Evolutionary conservation across 2,797 vertebrate species (phyloP).

Genomic region (Notoglanidium macrostoma): DNA sequence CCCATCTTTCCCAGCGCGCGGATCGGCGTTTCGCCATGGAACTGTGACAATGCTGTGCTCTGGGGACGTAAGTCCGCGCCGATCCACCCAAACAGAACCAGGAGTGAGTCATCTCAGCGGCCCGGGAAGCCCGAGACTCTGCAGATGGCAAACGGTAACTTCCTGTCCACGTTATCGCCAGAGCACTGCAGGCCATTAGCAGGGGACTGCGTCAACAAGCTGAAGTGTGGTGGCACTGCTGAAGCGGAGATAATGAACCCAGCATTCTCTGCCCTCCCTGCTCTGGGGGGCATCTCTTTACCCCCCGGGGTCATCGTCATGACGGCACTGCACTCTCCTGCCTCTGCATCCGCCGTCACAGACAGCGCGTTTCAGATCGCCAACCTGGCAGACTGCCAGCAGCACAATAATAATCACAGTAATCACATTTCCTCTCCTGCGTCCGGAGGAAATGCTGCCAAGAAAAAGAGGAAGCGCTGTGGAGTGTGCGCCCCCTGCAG

Average conservation of each 20-base stretch:
- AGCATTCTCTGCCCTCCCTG: conserved; percentile 94
- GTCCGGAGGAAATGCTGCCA: conserved; percentile 91
- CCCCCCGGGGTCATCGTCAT: conserved; percentile 99
- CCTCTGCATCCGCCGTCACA: conserved; percentile 94
- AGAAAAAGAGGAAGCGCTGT: conserved; percentile 99
- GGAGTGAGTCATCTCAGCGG: conserved; percentile 92
- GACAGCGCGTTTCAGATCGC: conserved; percentile 99
- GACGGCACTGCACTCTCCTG: conserved; percentile 98
- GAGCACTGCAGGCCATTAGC: conserved; percentile 97
- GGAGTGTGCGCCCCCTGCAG: conserved; percentile 98
- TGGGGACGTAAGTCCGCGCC: conserved; percentile 85
- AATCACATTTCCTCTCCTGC: conserved; percentile 77
- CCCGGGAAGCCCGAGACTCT: conserved; percentile 91
- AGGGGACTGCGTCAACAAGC: conserved; percentile 98
- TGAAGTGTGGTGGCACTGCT: conserved; percentile 93
- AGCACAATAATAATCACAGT: conserved; percentile 77
- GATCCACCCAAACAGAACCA: conserved; percentile 87
- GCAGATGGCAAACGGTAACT: conserved; percentile 97
- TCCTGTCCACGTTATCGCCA: conserved; percentile 92
- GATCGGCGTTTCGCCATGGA: conserved; percentile 96
- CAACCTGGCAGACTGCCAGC: conserved; percentile 99
- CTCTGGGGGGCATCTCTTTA: conserved; percentile 96
- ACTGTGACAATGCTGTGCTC: conserved; percentile 94
- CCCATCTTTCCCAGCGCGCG: conserved; percentile 94
- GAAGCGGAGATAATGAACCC: conserved; percentile 98